Base-by-base conservation (phyloP, 1,140 invertebrate species). In the Brachionus rubens region DNA sequence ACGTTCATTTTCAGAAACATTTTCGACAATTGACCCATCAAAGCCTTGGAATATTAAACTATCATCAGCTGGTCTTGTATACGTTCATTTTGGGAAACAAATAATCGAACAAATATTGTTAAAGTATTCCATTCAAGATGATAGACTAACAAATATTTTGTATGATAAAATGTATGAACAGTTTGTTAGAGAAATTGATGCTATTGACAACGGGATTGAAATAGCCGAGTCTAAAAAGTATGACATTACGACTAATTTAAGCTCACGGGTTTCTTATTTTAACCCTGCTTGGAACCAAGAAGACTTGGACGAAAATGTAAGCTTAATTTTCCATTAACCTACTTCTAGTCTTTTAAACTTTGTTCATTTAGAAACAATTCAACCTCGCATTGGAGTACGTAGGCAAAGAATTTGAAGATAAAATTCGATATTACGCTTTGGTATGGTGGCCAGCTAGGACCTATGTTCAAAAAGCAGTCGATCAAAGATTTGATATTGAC, bases 51-150 rank as follows among this genome's bases (percentile, higher is more conserved):
- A 81, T 12, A 91, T 90, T 10, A 90, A 90, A 83, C 87, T 99
- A 19, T 98, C 94, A 86, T 96, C 93, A 80, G 96, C 96, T 56
- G 96, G 96, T 1, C 85, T 99, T 1, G 84, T 99, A 12, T 99
- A 96, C 82, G 88, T 90, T 77, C 91, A 93, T 81, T 99, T 91
- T 86, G 96, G 96, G 3, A 87, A 90, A 78, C 85, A 90, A 79
- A 87, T 98, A 6, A 88, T 99, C 24, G 84, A 87, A 4, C 70
- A 80, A 28, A 77, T 86, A 6, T 78, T 87, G 5, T 79, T 81
- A n/a, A 76, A 78, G 19, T 16, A 77, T 79, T 41, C 47, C 62
- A 3, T 28, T 16, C 10, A 10, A 26, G 62, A 7, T 75, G 48
- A 54, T 85, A 78, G 81, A 85, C 28, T 1, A 79, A 84, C 77